phyloP scores from a whole-genome alignment of 1,140 invertebrate genomes.

The Caenorhabditis elegans region DNA sequence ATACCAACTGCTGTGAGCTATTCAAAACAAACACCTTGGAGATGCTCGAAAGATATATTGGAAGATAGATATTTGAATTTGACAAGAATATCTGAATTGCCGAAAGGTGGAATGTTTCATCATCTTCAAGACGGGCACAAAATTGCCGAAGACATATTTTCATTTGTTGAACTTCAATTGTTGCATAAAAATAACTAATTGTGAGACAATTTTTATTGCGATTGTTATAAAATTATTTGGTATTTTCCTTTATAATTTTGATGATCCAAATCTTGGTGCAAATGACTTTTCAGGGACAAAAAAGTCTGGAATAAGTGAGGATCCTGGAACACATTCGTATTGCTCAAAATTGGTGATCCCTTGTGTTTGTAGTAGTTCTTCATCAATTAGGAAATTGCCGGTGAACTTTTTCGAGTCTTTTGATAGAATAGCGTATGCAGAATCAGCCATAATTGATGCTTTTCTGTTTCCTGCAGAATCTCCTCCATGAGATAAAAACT shows the following conservation, averaged over 20 bases:
- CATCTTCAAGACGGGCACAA: constrained; percentile 14
- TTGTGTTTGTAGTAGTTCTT: constrained; percentile 79
- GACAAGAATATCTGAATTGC: not conserved
- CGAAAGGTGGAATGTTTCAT: constrained; percentile 23
- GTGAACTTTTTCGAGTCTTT: constrained; percentile 71
- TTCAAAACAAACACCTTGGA: constrained; percentile 20
- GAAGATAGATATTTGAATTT: constrained; percentile 22
- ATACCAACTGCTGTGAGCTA: constrained; percentile 1
- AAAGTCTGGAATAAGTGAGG: constrained; percentile 15
- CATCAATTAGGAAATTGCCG: constrained; percentile 91
- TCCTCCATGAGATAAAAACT: constrained; percentile 77
- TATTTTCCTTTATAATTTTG: not conserved
- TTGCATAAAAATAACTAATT: not conserved
- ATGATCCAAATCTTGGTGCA: not conserved
- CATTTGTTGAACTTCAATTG: constrained; percentile 34
- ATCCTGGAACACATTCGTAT: constrained; percentile 73
- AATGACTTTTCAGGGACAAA: constrained; percentile 1
- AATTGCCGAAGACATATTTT: constrained; percentile 31
- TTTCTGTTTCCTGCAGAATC: constrained; percentile 26
- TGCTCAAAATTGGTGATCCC: constrained; percentile 82
- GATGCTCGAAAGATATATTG: not conserved
- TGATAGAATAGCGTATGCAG: constrained; percentile 39
- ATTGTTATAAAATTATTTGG: too few relatives aligned
- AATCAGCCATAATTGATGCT: constrained; percentile 76
- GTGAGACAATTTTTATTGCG: too few relatives aligned